Conservation (phyloP, 2,113 vertebrate species). For the Dendrocopos noguchii region DNA sequence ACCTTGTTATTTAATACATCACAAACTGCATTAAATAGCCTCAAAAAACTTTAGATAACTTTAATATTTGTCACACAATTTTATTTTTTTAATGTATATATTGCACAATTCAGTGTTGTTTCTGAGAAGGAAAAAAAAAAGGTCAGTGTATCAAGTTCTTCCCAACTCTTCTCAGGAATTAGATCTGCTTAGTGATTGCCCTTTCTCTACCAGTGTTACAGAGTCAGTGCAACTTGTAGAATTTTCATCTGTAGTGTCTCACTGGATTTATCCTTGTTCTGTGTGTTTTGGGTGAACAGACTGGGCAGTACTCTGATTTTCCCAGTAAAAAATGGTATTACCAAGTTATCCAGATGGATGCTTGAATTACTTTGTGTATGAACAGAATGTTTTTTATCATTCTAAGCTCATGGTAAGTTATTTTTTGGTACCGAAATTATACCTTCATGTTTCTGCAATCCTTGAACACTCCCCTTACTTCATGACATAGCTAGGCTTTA, state of each 20-base stretch:
- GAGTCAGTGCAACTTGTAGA: not conserved
- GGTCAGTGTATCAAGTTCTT: not conserved
- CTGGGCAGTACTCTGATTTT: not conserved
- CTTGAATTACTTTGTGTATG: not conserved
- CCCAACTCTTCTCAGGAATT: not conserved
- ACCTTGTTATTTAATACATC: not conserved
- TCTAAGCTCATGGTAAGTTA: not conserved
- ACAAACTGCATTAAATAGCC: not conserved
- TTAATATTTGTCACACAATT: not conserved
- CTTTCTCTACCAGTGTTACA: not conserved
- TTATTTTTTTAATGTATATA: not conserved
- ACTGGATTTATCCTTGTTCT: not conserved
- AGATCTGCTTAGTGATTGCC: not conserved
- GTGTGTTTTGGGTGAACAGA: not conserved
- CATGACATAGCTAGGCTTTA: not conserved
- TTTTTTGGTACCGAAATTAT: not conserved
- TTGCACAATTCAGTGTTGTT: not conserved
- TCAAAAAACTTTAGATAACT: not conserved
- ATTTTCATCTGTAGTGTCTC: not conserved
- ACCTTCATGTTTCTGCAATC: not conserved
- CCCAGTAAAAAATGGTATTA: not conserved
- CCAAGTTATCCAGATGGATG: not conserved
- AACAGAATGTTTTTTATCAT: not conserved
- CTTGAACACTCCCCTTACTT: not conserved
- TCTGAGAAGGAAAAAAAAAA: not conserved